Conservation (phyloP, 2,888 invertebrate species). For the Eupithecia tripunctaria region DNA sequence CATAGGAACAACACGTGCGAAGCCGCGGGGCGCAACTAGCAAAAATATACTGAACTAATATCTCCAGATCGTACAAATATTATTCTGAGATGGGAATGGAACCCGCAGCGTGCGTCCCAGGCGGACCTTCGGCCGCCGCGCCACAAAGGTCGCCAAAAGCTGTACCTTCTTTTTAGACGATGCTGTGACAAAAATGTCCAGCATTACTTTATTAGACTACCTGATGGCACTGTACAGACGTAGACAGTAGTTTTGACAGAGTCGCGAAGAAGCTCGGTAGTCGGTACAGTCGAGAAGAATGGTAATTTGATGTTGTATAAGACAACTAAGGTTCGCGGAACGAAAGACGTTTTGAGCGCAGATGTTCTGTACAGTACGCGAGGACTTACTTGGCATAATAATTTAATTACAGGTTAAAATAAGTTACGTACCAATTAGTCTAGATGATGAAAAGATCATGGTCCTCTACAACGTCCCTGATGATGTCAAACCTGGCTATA, state of each 20-base stretch:
- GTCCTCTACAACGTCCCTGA: neutral
- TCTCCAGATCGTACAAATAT: too few relatives aligned
- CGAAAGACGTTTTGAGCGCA: constrained; percentile 54
- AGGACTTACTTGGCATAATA: constrained; percentile 7
- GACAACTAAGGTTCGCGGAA: constrained; percentile 58
- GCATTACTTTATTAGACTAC: neutral
- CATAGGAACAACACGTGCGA: too few relatives aligned
- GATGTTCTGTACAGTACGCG: constrained; percentile 45
- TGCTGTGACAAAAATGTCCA: neutral
- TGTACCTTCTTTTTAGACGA: neutral
- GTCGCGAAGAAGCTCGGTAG: neutral
- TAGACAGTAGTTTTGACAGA: constrained; percentile 8
- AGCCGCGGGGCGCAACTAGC: too few relatives aligned
- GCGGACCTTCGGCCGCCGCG: too few relatives aligned
- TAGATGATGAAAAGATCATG: neutral
- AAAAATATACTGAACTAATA: too few relatives aligned
- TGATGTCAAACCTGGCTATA: neutral
- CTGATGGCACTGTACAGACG: neutral
- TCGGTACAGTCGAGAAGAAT: constrained; percentile 50
- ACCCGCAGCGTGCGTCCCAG: too few relatives aligned
- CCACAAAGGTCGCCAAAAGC: too few relatives aligned
- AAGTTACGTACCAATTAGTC: neutral
- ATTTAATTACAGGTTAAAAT: neutral
- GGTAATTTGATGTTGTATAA: constrained; percentile 60
- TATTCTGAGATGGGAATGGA: too few relatives aligned